These are phyloP conservation scores for Tiphia femorata DNA, from an alignment of 2,888 invertebrate genomes.

Conservation along the genomic window DNA sequence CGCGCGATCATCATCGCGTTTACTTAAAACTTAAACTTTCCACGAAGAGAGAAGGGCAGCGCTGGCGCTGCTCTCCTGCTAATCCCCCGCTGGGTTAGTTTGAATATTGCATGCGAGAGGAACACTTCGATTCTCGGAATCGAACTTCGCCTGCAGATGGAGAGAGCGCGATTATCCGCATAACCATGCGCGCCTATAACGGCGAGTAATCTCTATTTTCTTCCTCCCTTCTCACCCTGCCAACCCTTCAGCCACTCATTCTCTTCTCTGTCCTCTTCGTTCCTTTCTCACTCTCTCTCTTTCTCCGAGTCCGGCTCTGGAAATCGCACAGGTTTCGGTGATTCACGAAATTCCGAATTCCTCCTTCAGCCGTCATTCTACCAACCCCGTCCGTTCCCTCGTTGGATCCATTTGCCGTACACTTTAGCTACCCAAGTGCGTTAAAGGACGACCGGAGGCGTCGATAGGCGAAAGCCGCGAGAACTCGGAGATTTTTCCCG, in stretches of 20 bases:
- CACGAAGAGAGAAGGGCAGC: conserved; percentile 18
- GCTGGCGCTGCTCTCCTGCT: conserved; percentile 1
- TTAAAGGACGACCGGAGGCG: too few species aligned
- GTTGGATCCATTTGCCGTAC: too few species aligned
- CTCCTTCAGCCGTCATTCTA: too few species aligned
- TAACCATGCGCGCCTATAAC: conserved; percentile 26
- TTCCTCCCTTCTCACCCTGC: not conserved
- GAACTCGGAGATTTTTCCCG: too few species aligned
- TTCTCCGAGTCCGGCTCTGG: not conserved
- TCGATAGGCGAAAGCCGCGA: too few species aligned
- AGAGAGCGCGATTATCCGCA: conserved; percentile 35
- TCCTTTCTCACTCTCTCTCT: not conserved
- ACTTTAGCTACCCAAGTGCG: too few species aligned
- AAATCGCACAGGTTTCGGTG: too few species aligned
- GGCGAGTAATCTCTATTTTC: conserved; percentile 16
- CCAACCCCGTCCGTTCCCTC: too few species aligned
- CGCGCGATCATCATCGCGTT: conserved; percentile 12
- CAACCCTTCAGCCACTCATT: not conserved
- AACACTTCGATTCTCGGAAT: conserved; percentile 44
- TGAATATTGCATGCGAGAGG: conserved; percentile 55
- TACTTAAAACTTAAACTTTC: conserved; percentile 17
- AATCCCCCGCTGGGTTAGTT: conserved; percentile 44
- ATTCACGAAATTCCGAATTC: too few species aligned
- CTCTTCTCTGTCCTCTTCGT: not conserved
- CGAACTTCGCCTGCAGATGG: conserved; percentile 40